Evolutionary conservation across 2,113 vertebrate species (phyloP).

Genomic region (Pluvialis apricaria): DNA sequence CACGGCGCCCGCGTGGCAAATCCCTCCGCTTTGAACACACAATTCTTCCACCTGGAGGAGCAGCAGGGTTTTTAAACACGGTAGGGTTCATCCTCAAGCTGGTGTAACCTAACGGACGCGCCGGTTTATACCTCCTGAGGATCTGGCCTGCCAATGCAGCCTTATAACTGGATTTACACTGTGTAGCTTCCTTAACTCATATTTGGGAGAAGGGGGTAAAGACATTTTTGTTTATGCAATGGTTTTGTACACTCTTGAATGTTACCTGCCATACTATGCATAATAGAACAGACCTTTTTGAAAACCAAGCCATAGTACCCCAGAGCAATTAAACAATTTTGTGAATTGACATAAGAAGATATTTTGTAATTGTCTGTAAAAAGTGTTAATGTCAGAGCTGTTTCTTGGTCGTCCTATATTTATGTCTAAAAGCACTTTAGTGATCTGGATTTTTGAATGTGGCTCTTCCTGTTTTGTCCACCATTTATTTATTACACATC

Average conservation of each 20-base stretch:
- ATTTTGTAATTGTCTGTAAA: constrained; percentile 61
- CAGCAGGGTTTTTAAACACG: neutral
- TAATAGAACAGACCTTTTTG: constrained; percentile 14
- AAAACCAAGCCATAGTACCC: constrained; percentile 55
- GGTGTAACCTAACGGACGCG: neutral
- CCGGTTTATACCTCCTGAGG: neutral
- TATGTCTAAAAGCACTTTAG: constrained; percentile 70
- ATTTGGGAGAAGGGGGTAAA: neutral
- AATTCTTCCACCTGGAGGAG: neutral
- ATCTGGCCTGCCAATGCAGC: constrained; percentile 12
- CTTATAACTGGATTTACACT: constrained; percentile 52
- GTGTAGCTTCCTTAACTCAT: constrained; percentile 19
- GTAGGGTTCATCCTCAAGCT: neutral
- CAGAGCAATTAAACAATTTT: constrained; percentile 14
- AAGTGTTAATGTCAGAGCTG: constrained; percentile 35
- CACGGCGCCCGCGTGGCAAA: fast-evolving
- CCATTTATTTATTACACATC: constrained; percentile 71
- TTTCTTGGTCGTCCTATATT: constrained; percentile 52
- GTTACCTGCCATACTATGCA: constrained; percentile 34
- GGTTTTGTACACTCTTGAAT: constrained; percentile 47
- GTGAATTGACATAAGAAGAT: constrained; percentile 27
- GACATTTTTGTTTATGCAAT: constrained; percentile 35
- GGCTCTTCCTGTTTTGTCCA: constrained; percentile 55
- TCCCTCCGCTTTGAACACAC: neutral
- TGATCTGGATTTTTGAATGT: constrained; percentile 68